Conservation (phyloP, 2,113 vertebrate genomes). For the Recurvirostra avosetta region DNA sequence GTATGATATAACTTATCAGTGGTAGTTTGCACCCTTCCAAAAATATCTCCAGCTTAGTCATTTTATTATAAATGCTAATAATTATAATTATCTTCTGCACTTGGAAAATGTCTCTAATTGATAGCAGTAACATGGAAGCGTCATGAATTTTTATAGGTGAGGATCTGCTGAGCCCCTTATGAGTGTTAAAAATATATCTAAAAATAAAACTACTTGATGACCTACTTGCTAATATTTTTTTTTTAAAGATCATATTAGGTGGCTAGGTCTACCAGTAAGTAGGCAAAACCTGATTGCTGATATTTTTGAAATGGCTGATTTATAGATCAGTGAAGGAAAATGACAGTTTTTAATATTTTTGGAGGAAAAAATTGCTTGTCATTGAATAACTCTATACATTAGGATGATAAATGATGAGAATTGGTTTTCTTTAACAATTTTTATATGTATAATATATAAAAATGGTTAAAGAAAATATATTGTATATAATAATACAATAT, state of each 20-base stretch:
- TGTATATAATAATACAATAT: background rate
- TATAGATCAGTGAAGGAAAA: background rate
- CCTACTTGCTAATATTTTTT: background rate
- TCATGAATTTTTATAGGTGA: background rate
- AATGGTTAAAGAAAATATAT: background rate
- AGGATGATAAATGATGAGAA: background rate
- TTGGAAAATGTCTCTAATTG: background rate
- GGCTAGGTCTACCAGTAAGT: background rate
- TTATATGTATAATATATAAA: background rate
- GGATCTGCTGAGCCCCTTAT: background rate
- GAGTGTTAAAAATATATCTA: background rate
- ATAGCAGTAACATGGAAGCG: background rate
- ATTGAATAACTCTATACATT: background rate
- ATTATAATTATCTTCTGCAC: background rate
- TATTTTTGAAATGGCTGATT: background rate
- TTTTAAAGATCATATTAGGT: background rate
- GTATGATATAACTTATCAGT: background rate
- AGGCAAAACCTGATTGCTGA: background rate
- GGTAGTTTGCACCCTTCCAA: background rate
- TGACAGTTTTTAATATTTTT: background rate
- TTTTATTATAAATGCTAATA: constrained; percentile 11
- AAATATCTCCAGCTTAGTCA: background rate
- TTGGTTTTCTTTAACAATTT: background rate
- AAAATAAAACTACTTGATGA: background rate
- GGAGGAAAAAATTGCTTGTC: background rate